Evolutionary conservation across 2,113 vertebrate species (phyloP), one percentile per base, ranked within the genome.

Genomic region (Dromas ardeola): DNA sequence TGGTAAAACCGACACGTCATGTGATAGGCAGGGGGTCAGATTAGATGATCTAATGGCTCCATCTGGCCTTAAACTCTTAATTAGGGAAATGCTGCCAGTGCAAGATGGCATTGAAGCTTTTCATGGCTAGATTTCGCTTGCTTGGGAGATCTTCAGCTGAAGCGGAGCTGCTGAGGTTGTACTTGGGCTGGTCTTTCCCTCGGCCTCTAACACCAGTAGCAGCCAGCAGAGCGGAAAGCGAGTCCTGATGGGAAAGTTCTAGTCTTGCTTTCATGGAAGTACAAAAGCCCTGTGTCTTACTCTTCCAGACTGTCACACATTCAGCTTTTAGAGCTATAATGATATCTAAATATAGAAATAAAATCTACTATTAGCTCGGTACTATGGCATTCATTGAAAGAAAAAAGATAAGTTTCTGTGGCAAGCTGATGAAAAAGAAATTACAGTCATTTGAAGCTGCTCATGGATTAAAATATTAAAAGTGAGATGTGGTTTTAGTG

Each of bases 21-120:
- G 34, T n/a, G 27, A 5, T 69, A 94, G 88, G 83, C 73, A 76
- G 90, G 80, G 69, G 65, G 61, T 94, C 92, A 95, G 77, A 92
- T 96, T 95, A 95, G 80, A 72, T 95, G 92, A 96, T 95, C 86
- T 95, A 94, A 92, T 94, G 83, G 80, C 34, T 96, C 92, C 92
- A 93, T 90, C 83, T 95, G 96, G 92, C 86, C 50, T 74, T 86
- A 89, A 95, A 79, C 79, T 89, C 80, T 91, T 92, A 95, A 93
- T 95, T 86, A 94, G 56, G 61, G 69, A 76, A 81, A 72, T 72
- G 43, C 61, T 84, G 43, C 77, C 59, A 92, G 86, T 21, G 26
- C 56, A 90, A 86, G 58, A 81, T 76, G 77, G 47, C 43, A 56
- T 13, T 62, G 83, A 92, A 89, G 61, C 40, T 93, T 81, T 92